A percentile compares a stretch with the other conserved stretches of the same genome.
Conservation (phyloP, 2,797 vertebrate genomes). For the Florisuga fusca region DNA sequence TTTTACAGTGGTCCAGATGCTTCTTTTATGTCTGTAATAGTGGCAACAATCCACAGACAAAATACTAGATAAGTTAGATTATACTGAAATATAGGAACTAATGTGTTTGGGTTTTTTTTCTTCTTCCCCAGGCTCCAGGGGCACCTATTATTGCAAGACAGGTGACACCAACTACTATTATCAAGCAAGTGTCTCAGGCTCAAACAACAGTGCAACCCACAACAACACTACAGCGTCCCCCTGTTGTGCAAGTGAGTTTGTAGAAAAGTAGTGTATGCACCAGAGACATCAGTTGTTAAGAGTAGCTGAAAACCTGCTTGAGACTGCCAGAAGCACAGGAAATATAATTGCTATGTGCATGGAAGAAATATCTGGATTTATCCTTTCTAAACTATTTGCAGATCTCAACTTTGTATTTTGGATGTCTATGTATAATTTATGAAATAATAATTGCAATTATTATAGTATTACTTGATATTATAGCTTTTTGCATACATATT, state of each 20-base stretch:
- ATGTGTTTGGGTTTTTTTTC: neutral
- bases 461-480: neutral
- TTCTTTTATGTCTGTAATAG: neutral
- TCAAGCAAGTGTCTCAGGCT: constrained; percentile 90
- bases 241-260: constrained; percentile 88
- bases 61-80: neutral
- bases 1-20: neutral
- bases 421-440: neutral
- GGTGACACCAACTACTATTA: constrained; percentile 90
- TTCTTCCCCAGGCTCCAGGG: constrained; percentile 84
- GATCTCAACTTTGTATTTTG: neutral
- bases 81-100: neutral
- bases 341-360: neutral
- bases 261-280: neutral
- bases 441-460: no score
- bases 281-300: neutral
- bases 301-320: neutral
- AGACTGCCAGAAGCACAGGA: neutral
- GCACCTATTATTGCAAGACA: constrained; percentile 89
- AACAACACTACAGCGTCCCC: constrained; percentile 91
- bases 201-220: constrained; percentile 86
- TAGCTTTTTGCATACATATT: neutral
- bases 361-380: neutral
- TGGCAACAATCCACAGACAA: neutral
- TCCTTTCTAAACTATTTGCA: neutral